Percentiles rank a stretch among this genome's conserved stretches.
These are phyloP conservation scores for Botrylloides violaceus DNA, from an alignment of 23 tunicate genomes.

Conservation along the genomic window DNA sequence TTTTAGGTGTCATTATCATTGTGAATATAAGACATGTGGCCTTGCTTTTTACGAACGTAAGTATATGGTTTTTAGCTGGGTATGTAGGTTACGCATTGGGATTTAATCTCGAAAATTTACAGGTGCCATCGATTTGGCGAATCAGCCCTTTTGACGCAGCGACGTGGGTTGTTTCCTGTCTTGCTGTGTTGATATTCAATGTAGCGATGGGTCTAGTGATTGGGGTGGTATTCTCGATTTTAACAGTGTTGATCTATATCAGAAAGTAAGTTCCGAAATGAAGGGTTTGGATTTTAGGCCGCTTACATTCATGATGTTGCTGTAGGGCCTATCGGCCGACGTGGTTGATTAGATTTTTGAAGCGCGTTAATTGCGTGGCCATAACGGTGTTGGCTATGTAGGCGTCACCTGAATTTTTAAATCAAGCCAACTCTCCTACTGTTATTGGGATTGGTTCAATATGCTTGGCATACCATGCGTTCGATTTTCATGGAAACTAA, in stretches of 20 bases:
- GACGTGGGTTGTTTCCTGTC: conserved; percentile 74
- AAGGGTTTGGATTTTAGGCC: background rate
- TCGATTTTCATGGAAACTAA: no score
- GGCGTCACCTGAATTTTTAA: no score
- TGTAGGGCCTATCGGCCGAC: no score
- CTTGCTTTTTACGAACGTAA: conserved; percentile 47
- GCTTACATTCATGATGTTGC: background rate
- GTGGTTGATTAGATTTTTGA: no score
- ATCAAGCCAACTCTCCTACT: no score
- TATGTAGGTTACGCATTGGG: background rate
- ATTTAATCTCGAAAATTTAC: background rate
- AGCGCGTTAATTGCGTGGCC: no score
- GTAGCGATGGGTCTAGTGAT: conserved; percentile 59
- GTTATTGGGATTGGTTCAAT: no score
- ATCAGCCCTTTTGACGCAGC: conserved; percentile 67
- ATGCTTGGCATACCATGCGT: no score
- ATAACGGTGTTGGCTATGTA: no score
- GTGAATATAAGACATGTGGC: conserved; percentile 69
- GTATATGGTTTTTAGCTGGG: no score
- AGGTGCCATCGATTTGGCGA: conserved; percentile 41
- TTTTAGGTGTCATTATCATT: conserved; percentile 72
- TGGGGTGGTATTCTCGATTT: conserved; percentile 59
- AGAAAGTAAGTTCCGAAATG: conserved; percentile 36
- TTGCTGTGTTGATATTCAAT: conserved; percentile 54
- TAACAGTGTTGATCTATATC: conserved; percentile 52